Evolutionary conservation across 2,113 vertebrate species (phyloP).

Genomic region (Alethe diademata): DNA sequence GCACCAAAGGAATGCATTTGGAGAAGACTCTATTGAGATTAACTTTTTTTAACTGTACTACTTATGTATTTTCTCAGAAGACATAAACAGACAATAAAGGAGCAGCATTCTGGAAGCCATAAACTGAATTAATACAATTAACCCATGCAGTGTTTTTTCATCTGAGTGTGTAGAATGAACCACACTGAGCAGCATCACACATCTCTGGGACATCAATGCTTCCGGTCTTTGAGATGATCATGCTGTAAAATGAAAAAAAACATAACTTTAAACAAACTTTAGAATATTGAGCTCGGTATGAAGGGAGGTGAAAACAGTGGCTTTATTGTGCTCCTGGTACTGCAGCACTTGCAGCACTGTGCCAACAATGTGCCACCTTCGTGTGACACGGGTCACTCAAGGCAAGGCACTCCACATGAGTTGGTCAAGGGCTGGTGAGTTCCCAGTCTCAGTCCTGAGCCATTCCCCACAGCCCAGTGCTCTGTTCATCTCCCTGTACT

Average conservation of each 20-base stretch:
- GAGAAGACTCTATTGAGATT: background rate
- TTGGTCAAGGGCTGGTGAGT: background rate
- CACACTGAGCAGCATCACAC: background rate
- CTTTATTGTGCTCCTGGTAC: background rate
- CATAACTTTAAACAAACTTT: background rate
- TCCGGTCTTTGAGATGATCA: background rate
- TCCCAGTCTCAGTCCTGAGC: background rate
- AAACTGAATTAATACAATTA: background rate
- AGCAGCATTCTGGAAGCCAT: background rate
- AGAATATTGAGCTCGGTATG: background rate
- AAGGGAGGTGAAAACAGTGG: background rate
- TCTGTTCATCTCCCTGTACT: background rate
- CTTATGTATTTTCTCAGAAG: background rate
- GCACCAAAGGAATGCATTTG: background rate
- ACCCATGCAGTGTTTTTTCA: background rate
- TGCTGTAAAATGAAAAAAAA: background rate
- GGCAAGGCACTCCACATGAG: background rate
- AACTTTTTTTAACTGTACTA: background rate
- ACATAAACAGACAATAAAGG: background rate
- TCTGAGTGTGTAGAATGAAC: background rate
- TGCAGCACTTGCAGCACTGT: background rate
- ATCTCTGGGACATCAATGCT: background rate
- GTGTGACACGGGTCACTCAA: background rate
- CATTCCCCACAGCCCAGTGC: background rate
- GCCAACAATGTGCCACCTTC: rapidly evolving